Evolutionary conservation across 1,140 invertebrate species (phyloP), one percentile per base, ranked within the genome.

Genomic region (Cepaea nemoralis): DNA sequence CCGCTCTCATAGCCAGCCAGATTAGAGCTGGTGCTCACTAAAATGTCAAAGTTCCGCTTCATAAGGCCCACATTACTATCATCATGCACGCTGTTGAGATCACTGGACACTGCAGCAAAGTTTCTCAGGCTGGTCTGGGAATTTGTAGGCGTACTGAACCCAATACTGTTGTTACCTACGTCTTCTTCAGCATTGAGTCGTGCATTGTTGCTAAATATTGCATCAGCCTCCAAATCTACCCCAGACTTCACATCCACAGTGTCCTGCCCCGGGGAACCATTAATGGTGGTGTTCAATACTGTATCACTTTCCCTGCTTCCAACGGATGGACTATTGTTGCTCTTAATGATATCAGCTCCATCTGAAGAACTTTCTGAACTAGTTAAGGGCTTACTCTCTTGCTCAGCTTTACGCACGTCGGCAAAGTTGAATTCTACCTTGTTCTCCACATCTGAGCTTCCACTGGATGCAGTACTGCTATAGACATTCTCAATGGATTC

Each of bases 1-100:
- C 73, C 73, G 31, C 69, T 71, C 19, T 71, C 69, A 71, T 40
- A 71, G 24, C 69, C 69, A 24, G 69, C 69, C 0, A 71, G 69
- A 22, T 71, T 71, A 5, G 37, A 39, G 10, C 40, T 71, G 39
- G 69, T 40, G 19, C 69, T 71, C 2, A 71, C 69, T 22, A 71
- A 37, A 5, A 40, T 19, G 24, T 71, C 35, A 40, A 71, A 45
- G 31, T 71, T 71, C 24, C 69, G 39, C 31, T 71, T 71, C 69
- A 71, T 71, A 45, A 39, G 2, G 1, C 69, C 40, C 1, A 71
- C 69, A 39, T 37, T 39, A 71, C 69, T 45, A 39, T 71, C 37
- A 39, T 45, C 69, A 40, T 37, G 22, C 31, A 39, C 69, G 40
- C 12, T 40, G 24, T 27, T 71, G 6, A 71, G 2, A 24, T 39